Conservation (phyloP, 1,140 invertebrate genomes). For the Aphis craccivora region DNA sequence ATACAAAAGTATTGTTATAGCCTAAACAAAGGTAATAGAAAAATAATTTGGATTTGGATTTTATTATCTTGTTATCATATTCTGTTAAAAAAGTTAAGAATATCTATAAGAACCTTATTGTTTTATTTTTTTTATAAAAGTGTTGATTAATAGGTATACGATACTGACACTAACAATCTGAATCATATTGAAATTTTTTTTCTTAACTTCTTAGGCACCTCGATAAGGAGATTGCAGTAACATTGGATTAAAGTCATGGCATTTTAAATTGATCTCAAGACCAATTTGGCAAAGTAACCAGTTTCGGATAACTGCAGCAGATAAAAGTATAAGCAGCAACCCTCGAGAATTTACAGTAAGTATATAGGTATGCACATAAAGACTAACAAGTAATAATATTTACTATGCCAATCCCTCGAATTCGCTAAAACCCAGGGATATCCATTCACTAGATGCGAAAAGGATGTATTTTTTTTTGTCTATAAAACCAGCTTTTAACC, state of each 20-base stretch:
- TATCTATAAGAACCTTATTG: background rate
- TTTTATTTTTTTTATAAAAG: background rate
- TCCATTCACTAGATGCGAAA: background rate
- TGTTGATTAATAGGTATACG: too few relatives aligned
- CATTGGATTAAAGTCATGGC: background rate
- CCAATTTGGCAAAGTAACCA: background rate
- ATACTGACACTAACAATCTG: background rate
- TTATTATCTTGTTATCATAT: background rate
- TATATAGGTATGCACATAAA: background rate
- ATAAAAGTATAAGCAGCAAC: background rate
- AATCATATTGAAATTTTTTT: background rate
- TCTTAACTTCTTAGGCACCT: background rate
- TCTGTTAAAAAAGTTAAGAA: background rate
- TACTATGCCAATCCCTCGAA: background rate
- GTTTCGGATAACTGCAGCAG: background rate
- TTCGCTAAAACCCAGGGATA: background rate
- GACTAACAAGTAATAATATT: background rate
- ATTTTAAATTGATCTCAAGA: background rate
- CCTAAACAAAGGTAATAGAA: too few relatives aligned
- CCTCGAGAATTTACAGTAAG: background rate
- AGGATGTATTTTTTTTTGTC: background rate
- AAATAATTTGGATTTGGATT: too few relatives aligned
- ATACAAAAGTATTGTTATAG: too few relatives aligned
- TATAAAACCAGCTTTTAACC: background rate
- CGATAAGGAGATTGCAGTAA: background rate